These are phyloP conservation scores for Penaeus japonicus DNA, from an alignment of 1,140 invertebrate genomes.

Conservation along the genomic window DNA sequence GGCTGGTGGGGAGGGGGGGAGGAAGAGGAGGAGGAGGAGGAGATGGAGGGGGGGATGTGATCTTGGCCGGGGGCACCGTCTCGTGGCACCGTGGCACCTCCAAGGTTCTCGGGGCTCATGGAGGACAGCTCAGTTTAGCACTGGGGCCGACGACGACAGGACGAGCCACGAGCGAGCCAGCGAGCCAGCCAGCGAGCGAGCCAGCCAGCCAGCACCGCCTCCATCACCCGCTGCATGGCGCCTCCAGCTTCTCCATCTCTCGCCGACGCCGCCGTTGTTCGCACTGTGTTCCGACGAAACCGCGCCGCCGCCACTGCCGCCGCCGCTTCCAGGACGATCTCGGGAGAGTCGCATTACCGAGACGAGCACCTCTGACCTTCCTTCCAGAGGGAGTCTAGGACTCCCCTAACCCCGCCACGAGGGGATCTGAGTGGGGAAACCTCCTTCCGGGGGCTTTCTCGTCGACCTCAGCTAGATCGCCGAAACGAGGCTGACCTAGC, in stretches of 20 bases:
- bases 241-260: constrained; percentile 6
- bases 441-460: background rate
- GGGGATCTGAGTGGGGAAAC: too few species aligned
- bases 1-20: too few species aligned
- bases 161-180: too few species aligned
- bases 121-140: constrained; percentile 29
- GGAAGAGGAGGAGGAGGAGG: too few species aligned
- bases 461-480: constrained; percentile 16
- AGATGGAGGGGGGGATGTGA: too few species aligned
- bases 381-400: background rate
- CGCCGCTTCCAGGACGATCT: background rate
- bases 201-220: background rate
- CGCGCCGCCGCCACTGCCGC: background rate
- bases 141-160: constrained; percentile 14
- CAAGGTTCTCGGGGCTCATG: background rate
- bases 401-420: too few species aligned
- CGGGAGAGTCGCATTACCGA: background rate
- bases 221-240: constrained; percentile 30
- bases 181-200: too few species aligned
- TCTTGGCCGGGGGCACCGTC: too few species aligned
- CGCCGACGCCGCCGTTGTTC: background rate
- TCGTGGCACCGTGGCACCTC: too few species aligned
- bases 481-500: background rate
- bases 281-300: background rate
- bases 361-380: constrained; percentile 8